Base-by-base conservation (phyloP, 30 jellyfish, hydroid and myxozoan genomes). In the Cassiopea andromeda region DNA sequence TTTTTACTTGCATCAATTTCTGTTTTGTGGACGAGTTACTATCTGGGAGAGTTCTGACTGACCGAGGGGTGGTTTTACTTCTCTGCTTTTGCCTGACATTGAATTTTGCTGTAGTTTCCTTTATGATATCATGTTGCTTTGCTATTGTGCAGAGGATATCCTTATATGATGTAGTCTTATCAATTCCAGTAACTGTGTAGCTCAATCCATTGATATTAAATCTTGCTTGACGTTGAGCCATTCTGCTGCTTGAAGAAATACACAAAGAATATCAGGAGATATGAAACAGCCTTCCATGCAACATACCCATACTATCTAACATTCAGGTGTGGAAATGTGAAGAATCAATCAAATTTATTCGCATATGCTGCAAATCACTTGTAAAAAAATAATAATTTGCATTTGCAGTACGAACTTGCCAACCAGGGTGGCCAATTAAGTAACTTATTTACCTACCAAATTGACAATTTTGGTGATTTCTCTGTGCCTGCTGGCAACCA, bases 61-160 rank as follows among this genome's bases (percentile, higher is more conserved):
- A 9, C 27, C 27, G 1, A 12, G 7, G 38, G 38, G 38, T 14
- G 2, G 45, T 14, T 19, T 27, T 27, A 27, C 38, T 27, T 70
- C 27, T 19, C 50, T 18, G 57, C 16, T n/a, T 18, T 27, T 16
- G 54, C 50, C 15, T 70, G n/a, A 0, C 58, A 14, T 70, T 27
- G 49, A 10, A 4, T 18, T 70, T 27, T 54, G 27, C 6, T 1
- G 7, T 0, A 70, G 7, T 19, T 19, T 70, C n/a, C 27, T 64
- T 64, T 64, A 70, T 1, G 4, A 8, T 27, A 9, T 70, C 68
- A 38, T 15, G 16, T 48, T 70, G 82, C 81, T 86, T 92, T 5
- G 98, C 98, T 9, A 93, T 79, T 60, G 96, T 96, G 81, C 98
- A 93, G 19, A 93, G 89, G 38, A 93, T 59, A 75, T 89, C 98